Evolutionary conservation across 2,888 invertebrate genomes (phyloP).

Genomic region (Taphrorychus bicolor): DNA sequence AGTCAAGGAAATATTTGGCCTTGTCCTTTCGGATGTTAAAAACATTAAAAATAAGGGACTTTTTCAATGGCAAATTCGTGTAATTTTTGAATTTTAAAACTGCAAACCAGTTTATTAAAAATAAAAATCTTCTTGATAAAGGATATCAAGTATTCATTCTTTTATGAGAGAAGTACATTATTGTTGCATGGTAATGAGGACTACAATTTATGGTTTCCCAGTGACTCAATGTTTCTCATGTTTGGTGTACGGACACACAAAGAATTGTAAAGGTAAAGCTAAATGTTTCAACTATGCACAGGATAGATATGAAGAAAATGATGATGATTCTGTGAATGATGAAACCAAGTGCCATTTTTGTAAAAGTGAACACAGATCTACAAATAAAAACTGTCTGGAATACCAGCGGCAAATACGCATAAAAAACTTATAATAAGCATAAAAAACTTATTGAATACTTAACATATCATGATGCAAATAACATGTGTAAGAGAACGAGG

Average conservation of each 20-base stretch:
- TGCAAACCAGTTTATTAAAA: slow-evolving; percentile 5
- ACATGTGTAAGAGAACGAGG: not conserved
- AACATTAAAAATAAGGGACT: slow-evolving; percentile 8
- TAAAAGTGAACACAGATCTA: slow-evolving; percentile 3
- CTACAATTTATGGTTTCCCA: slow-evolving; percentile 8
- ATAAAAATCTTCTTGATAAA: slow-evolving; percentile 1
- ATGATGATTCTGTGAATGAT: no score
- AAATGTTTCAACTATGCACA: slow-evolving; percentile 17
- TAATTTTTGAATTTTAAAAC: not conserved
- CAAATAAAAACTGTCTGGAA: slow-evolving; percentile 13
- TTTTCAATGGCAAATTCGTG: not conserved
- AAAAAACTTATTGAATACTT: slow-evolving; percentile 19
- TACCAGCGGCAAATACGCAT: slow-evolving; percentile 17
- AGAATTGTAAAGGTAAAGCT: slow-evolving; percentile 14
- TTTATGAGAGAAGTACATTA: not conserved
- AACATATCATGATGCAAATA: slow-evolving; percentile 12
- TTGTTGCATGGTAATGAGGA: not conserved
- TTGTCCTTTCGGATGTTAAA: slow-evolving; percentile 3
- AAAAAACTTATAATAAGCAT: no score
- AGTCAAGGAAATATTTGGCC: not conserved
- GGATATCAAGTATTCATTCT: slow-evolving; percentile 10
- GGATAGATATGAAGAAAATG: not conserved
- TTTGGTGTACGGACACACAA: slow-evolving; percentile 21
- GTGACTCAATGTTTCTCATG: no score
- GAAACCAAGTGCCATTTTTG: slow-evolving; percentile 8